Evolutionary conservation across 2,797 vertebrate genomes (phyloP), one percentile per base, ranked within the genome.

Genomic region (Vireo griseus): DNA sequence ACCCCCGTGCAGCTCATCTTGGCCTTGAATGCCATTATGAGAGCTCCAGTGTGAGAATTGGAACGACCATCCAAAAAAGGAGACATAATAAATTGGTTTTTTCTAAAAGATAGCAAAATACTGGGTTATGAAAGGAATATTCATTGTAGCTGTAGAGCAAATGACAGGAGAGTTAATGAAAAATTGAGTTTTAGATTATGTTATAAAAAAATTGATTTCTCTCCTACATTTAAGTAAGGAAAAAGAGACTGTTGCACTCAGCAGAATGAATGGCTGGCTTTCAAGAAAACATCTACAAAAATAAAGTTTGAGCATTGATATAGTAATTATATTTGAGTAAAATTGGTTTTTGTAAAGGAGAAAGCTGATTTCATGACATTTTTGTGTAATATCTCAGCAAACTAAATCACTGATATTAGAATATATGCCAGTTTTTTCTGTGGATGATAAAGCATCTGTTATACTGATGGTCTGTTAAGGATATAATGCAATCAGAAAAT

Each of bases 401-500:
- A 65, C 55, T 65, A 51, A 69, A 74, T 88, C 55, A 61, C 42
- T 22, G 37, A 24, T 81, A 63, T 39, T 83, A 87, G 83, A 85
- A 76, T 35, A 25, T 58, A 48, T 75, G 81, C 72, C 75, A 92
- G 51, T 68, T 91, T 94, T 88, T 69, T 88, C 37, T 72, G 66
- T 91, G 76, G 52, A 66, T 72, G 80, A 47, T 89, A 78, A 89
- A 93, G 79, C 69, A 88, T 93, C 91, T 92, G 58, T 88, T 92
- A 88, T 73, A 40, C n/a, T 73, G 74, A 33, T 73, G 45, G 48
- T 88, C 59, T 96, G 94, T 94, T 97, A 96, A 76, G 67, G 67
- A 57, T 62, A 66, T 96, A 96, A 97, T 96, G 91, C 92, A 94
- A 96, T 97, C 97, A 97, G 89, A 95, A 95, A 94, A 96, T 96